These are phyloP conservation scores for Brachionus rubens DNA, from an alignment of 1,140 invertebrate species.

Conservation along the genomic window DNA sequence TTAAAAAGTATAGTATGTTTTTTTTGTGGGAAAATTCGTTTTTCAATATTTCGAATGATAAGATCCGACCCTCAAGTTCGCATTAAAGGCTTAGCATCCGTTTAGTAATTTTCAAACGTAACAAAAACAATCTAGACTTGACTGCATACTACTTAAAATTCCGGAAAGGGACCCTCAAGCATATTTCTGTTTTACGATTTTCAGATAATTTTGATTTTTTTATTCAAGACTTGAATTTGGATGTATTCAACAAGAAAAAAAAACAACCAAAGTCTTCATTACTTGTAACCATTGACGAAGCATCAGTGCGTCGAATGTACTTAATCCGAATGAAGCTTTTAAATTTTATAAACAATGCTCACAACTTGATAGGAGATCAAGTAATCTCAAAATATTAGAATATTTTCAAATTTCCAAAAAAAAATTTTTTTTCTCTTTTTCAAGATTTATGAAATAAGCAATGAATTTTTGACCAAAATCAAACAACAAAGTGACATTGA, in stretches of 20 bases:
- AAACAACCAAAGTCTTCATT: neutral
- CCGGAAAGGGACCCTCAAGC: neutral
- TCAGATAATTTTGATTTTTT: neutral
- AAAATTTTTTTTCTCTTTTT: neutral
- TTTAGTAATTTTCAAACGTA: too few relatives aligned
- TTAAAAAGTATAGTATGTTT: too few relatives aligned
- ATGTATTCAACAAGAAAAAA: slow-evolving; percentile 6
- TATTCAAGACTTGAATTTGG: slow-evolving; percentile 12
- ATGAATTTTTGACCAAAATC: slow-evolving; percentile 22
- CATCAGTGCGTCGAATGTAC: slow-evolving; percentile 19
- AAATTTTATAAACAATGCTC: slow-evolving; percentile 39
- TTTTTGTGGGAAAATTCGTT: too few relatives aligned
- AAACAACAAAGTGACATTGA: slow-evolving; percentile 40
- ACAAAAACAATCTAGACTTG: too few relatives aligned
- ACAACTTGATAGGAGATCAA: slow-evolving; percentile 36
- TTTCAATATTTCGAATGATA: too few relatives aligned
- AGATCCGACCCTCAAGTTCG: too few relatives aligned
- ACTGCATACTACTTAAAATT: too few relatives aligned
- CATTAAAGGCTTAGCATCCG: too few relatives aligned
- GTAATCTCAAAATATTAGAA: neutral
- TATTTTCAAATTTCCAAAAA: neutral
- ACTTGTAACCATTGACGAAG: neutral
- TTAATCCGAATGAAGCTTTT: slow-evolving; percentile 11
- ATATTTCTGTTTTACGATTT: neutral
- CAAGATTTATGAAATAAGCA: slow-evolving; percentile 32